Evolutionary conservation across 2,888 invertebrate species (phyloP).

Genomic region (Hirudinaria manillensis): DNA sequence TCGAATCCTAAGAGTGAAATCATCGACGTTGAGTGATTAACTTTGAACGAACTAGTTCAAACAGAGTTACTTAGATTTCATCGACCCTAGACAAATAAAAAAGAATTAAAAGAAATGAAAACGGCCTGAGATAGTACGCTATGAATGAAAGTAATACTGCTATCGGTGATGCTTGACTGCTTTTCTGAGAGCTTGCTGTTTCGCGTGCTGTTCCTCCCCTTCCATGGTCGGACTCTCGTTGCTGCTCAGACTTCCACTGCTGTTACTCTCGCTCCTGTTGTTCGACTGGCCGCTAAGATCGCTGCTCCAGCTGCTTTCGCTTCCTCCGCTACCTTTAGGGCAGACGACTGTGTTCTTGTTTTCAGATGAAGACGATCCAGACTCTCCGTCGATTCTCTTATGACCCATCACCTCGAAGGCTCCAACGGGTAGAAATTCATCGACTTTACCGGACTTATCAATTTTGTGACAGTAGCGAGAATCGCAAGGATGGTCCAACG

Average conservation of each 20-base stretch:
- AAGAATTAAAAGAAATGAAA: not conserved
- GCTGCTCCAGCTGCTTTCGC: constrained; percentile 20
- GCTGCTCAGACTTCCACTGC: constrained; percentile 20
- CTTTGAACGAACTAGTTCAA: too few relatives aligned
- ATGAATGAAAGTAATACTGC: not conserved
- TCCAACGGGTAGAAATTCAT: not conserved
- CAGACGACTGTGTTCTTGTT: constrained; percentile 17
- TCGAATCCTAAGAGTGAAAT: too few relatives aligned
- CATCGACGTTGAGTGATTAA: too few relatives aligned
- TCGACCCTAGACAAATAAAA: not conserved
- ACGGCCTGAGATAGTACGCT: not conserved
- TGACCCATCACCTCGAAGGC: not conserved
- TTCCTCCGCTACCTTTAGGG: constrained; percentile 19
- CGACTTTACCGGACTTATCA: not conserved
- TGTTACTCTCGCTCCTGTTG: not conserved
- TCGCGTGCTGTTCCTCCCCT: not conserved
- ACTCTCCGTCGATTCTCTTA: not conserved
- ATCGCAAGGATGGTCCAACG: not conserved
- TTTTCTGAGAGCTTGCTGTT: constrained; percentile 2
- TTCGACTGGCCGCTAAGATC: constrained; percentile 1
- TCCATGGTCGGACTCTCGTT: constrained; percentile 8
- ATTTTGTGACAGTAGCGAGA: not conserved
- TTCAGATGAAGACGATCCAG: not conserved
- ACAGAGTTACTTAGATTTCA: too few relatives aligned
- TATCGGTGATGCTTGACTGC: not conserved